These are phyloP conservation scores for Drosophila lowei DNA, from an alignment of 1,140 invertebrate genomes.

Conservation along the genomic window DNA sequence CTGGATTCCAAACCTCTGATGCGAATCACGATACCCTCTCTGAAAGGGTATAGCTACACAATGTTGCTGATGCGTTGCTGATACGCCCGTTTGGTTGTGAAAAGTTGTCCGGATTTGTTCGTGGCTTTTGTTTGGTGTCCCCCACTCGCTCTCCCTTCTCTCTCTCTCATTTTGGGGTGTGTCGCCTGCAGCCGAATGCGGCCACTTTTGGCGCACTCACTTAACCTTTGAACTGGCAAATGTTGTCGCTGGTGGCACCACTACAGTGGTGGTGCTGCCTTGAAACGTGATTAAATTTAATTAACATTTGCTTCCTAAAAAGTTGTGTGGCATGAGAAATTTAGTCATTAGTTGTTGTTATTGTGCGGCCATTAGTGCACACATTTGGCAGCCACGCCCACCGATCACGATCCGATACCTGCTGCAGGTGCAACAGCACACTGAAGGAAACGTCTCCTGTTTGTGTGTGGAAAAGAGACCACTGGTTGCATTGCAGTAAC, in stretches of 20 bases:
- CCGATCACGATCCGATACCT: slow-evolving; percentile 37
- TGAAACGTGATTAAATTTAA: slow-evolving; percentile 81
- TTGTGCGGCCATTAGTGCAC: slow-evolving; percentile 59
- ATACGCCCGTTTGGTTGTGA: slow-evolving; percentile 55
- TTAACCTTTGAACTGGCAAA: slow-evolving; percentile 77
- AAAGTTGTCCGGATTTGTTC: slow-evolving; percentile 37
- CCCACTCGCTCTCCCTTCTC: neutral
- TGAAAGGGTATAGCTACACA: slow-evolving; percentile 26
- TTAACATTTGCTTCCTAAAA: slow-evolving; percentile 77
- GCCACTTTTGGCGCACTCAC: slow-evolving; percentile 72
- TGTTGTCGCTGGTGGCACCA: slow-evolving; percentile 31
- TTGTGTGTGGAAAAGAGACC: slow-evolving; percentile 3
- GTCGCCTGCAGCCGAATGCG: slow-evolving; percentile 73
- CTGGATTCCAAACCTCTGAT: no score
- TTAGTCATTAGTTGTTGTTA: slow-evolving; percentile 80
- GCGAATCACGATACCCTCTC: no score
- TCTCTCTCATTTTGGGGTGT: slow-evolving; percentile 60
- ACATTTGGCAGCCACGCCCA: slow-evolving; percentile 65
- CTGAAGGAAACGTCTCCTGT: neutral
- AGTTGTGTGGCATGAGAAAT: slow-evolving; percentile 63
- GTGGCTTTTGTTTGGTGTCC: neutral
- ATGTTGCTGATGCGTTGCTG: slow-evolving; percentile 72
- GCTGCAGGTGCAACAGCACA: slow-evolving; percentile 38
- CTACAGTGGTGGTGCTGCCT: slow-evolving; percentile 31
- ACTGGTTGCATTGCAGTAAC: neutral